phyloP scores from a whole-genome alignment of 2,797 vertebrate genomes.

The Myoxocephalus aenaeus region DNA sequence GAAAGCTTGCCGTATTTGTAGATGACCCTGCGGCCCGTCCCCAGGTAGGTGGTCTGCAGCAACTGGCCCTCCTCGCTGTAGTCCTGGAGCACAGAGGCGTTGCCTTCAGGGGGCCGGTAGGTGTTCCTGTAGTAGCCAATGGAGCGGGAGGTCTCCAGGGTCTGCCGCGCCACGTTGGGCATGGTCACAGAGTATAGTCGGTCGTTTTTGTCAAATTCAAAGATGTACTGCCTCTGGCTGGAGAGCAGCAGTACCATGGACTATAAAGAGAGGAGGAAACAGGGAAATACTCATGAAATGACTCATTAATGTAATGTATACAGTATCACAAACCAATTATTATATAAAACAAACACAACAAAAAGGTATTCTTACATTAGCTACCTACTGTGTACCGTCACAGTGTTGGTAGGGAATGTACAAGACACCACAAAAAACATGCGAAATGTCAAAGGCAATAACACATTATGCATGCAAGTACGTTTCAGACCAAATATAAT shows the following conservation, averaged over 20 bases:
- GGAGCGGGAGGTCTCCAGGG: conserved; percentile 94
- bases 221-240: conserved; percentile 98
- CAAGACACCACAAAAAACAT: conserved; percentile 17
- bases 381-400: background rate
- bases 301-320: background rate
- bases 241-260: conserved; percentile 98
- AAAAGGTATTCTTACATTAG: background rate
- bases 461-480: conserved; percentile 20
- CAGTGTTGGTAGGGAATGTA: background rate
- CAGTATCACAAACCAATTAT: conserved; percentile 3
- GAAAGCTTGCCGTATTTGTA: conserved; percentile 97
- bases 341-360: background rate
- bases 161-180: conserved; percentile 97
- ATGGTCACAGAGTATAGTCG: conserved; percentile 96
- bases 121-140: conserved; percentile 98
- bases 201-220: conserved; percentile 98
- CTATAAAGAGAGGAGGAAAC: conserved; percentile 77
- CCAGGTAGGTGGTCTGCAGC: conserved; percentile 93
- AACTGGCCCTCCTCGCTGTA: conserved; percentile 94
- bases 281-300: background rate
- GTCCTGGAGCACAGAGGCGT: conserved; percentile 95
- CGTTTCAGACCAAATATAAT: conserved; percentile 36
- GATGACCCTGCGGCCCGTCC: conserved; percentile 93
- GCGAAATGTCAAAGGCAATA: conserved; percentile 44
- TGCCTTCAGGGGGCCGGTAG: conserved; percentile 95